These are phyloP conservation scores for Delia radicum DNA, from an alignment of 1,140 invertebrate species.

Conservation along the genomic window DNA sequence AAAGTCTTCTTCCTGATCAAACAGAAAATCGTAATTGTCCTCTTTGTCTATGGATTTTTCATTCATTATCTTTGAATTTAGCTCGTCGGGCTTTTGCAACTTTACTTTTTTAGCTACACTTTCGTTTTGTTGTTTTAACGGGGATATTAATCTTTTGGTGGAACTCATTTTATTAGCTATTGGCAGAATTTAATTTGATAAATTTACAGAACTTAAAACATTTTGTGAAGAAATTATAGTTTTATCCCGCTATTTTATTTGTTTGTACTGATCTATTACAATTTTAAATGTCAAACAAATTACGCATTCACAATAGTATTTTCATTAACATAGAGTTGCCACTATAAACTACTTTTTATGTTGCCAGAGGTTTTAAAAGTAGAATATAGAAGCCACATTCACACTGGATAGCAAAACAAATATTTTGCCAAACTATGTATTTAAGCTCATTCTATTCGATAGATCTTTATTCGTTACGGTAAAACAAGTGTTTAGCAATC, in stretches of 20 bases:
- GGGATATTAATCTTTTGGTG: conserved; percentile 12
- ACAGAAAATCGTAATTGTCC: conserved; percentile 37
- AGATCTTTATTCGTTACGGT: no score
- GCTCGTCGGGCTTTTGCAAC: background rate
- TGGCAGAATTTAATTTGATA: background rate
- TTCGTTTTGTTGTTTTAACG: conserved; percentile 1
- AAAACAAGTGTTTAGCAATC: no score
- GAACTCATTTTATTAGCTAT: background rate
- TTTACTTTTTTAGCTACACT: background rate
- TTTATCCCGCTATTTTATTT: background rate
- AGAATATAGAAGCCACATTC: no score
- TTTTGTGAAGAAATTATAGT: background rate
- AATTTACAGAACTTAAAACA: background rate
- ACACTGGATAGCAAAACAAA: no score
- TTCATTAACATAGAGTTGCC: background rate
- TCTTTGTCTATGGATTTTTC: background rate
- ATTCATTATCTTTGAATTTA: background rate
- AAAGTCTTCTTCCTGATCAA: conserved; percentile 39
- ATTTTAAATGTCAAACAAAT: background rate
- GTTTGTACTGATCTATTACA: no score
- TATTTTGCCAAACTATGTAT: no score
- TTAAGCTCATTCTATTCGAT: no score
- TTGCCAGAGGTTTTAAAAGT: no score
- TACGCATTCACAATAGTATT: background rate
- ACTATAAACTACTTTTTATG: background rate